Conservation (phyloP, 1,140 invertebrate genomes). For the Bombus affinis region DNA sequence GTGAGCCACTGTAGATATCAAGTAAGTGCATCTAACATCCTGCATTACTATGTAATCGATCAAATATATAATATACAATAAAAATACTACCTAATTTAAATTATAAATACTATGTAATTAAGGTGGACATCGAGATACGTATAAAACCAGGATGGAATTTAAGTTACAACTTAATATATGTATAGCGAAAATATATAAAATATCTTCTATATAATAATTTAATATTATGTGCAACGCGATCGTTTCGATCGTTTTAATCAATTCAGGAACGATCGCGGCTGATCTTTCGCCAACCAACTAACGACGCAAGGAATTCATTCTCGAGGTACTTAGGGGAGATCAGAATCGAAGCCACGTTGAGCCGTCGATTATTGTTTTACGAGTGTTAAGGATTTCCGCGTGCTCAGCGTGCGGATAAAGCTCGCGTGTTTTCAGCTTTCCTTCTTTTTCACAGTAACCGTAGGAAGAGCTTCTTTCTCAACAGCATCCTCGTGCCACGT, state of each 20-base stretch:
- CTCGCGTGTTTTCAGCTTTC: background rate
- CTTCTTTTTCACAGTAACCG: background rate
- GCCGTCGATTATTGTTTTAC: slow-evolving; percentile 50
- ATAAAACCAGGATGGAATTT: no score
- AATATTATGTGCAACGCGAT: no score
- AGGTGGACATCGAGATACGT: no score
- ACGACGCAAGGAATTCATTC: background rate
- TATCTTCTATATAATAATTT: no score
- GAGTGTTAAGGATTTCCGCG: slow-evolving; percentile 24
- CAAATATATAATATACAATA: no score
- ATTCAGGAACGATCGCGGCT: background rate
- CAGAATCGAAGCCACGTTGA: slow-evolving; percentile 18
- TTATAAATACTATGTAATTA: no score
- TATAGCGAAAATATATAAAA: no score
- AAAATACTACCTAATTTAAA: no score
- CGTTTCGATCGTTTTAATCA: background rate
- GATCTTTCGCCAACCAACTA: background rate
- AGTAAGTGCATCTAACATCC: no score
- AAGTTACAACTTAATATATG: no score
- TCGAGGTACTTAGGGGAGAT: background rate
- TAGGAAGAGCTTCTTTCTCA: background rate
- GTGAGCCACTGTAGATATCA: no score
- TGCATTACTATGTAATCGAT: no score
- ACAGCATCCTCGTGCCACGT: background rate
- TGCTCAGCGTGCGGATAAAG: slow-evolving; percentile 26